Percentiles rank a stretch among this genome's conserved stretches.
Evolutionary conservation across 2,113 vertebrate species (phyloP).

Genomic region (Charina bottae): DNA sequence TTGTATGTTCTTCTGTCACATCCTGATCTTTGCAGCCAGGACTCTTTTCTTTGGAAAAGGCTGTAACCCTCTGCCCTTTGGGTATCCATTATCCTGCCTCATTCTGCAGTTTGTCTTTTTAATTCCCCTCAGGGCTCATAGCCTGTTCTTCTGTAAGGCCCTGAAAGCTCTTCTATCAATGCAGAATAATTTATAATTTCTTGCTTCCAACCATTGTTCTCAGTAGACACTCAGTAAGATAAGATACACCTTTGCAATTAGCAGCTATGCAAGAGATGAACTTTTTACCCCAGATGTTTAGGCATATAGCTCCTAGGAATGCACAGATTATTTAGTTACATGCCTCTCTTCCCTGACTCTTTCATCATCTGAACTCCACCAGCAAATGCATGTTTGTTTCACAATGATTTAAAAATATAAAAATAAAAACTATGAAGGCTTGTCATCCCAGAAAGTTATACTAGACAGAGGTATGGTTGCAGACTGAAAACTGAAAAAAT

Average conservation of each 20-base stretch:
- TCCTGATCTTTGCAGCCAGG: not conserved
- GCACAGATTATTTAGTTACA: not conserved
- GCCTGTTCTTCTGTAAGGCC: not conserved
- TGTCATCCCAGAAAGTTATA: conserved; percentile 30
- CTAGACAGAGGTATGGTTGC: conserved; percentile 50
- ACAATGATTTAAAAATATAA: not conserved
- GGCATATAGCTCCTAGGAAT: not conserved
- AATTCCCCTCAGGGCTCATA: not conserved
- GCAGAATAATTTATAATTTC: not conserved
- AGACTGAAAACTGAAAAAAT: conserved; percentile 34
- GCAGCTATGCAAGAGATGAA: not conserved
- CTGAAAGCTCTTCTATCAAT: not conserved
- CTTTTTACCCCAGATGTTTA: not conserved
- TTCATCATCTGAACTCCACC: not conserved
- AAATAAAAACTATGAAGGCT: not conserved
- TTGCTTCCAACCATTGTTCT: not conserved
- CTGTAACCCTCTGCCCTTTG: not conserved
- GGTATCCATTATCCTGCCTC: not conserved
- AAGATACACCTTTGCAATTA: no score
- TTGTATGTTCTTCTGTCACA: not conserved
- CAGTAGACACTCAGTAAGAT: not conserved
- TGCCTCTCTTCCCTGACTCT: not conserved
- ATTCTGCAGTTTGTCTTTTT: not conserved
- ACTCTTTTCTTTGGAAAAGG: no score
- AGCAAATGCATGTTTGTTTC: not conserved